Base-by-base conservation (phyloP, 2,797 vertebrate species). In the Synaphobranchus kaupii region DNA sequence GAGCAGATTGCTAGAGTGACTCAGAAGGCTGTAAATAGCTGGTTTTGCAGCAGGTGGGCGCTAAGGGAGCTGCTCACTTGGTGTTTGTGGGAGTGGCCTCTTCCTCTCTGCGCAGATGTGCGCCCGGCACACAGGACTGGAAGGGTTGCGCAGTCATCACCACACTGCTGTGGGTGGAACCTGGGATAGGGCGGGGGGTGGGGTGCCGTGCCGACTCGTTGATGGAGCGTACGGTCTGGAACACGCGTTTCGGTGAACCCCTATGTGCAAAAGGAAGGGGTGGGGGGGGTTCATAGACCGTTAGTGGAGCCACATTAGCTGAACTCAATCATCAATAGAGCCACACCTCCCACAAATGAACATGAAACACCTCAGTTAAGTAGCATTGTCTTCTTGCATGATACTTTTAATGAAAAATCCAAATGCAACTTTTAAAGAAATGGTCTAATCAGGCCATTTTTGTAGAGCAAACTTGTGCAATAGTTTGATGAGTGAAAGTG, bases 131-230 rank as follows among this genome's bases (percentile, higher is more conserved):
- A 0, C 84, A 90, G 66, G 98, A 99, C 84, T 90, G 94, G 92
- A 97, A 98, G 28, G 96, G 98, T 90, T 97, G 97, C 20, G 97
- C 94, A 0, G 99, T 99, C 98, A 99, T 99, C 88, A 99, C 95
- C 17, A 98, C 94, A 25, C 96, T 95, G 39, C 97, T 96, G 6
- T 91, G 95, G 50, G 97, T 97, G 0, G 98, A 99, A n/a, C 99
- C 99, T 0, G 98, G 98, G 88, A 99, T 98, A 0, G 97, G 96
- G 1, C 96, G 91, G 0, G 95, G 94, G 20, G 94, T 84, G 34
- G 84, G 94, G 28, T 93, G 87, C n/a, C 93, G 92, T 1, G 94
- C 88, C 0, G 96, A 91, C 86, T 95, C 90, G 44, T 99, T 99
- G 82, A 97, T 94, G 34, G 96, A 94, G 83, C 91, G 98, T 85